Evolutionary conservation across 2,888 invertebrate species (phyloP).

Genomic region (Brachylomia viminalis): DNA sequence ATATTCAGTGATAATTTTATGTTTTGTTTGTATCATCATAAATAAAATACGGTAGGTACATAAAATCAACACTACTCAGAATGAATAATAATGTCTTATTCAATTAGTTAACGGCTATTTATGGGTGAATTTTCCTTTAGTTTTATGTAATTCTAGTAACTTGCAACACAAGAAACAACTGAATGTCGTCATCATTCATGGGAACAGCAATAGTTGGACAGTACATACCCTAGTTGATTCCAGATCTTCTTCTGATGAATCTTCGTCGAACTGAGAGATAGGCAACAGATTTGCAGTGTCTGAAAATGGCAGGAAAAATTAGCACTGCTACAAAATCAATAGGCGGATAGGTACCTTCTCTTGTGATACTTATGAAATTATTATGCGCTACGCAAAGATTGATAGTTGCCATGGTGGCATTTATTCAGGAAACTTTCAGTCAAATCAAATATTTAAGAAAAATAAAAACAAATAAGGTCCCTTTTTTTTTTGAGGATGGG

Average conservation of each 20-base stretch:
- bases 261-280: constrained; percentile 78
- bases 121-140: constrained; percentile 15
- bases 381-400: background rate
- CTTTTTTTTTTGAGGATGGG: too few species aligned
- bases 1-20: background rate
- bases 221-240: constrained; percentile 78
- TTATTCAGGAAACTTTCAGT: background rate
- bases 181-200: constrained; percentile 9
- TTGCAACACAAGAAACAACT: background rate
- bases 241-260: constrained; percentile 81
- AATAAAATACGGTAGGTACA: background rate
- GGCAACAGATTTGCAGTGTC: constrained; percentile 74
- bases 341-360: background rate
- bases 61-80: constrained; percentile 1
- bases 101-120: constrained; percentile 17
- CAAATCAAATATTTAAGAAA: too few species aligned
- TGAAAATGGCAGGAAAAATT: constrained; percentile 66
- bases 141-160: constrained; percentile 14
- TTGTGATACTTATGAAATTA: background rate
- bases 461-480: too few species aligned
- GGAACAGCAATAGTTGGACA: background rate
- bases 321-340: background rate
- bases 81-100: constrained; percentile 19
- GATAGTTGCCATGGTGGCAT: background rate
- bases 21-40: background rate